Conservation (phyloP, 2,113 vertebrate genomes). For the Thalassarche chlororhynchos region DNA sequence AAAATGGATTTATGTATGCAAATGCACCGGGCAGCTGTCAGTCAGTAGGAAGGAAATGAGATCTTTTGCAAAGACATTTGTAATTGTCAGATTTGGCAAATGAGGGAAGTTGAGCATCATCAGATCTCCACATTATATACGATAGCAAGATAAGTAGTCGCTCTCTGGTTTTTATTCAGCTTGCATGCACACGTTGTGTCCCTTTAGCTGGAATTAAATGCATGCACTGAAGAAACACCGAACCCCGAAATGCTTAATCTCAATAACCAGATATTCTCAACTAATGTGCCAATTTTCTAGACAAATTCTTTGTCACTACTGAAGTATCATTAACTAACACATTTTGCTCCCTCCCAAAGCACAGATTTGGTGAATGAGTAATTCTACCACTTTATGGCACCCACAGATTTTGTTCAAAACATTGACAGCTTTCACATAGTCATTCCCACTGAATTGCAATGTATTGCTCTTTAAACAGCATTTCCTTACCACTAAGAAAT, state of each 20-base stretch:
- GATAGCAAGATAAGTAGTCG: neutral
- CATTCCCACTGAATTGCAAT: constrained; percentile 26
- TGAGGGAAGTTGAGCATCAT: neutral
- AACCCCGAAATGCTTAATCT: neutral
- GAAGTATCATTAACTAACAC: constrained; percentile 19
- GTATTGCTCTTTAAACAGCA: constrained; percentile 32
- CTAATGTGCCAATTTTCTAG: neutral
- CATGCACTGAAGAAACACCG: neutral
- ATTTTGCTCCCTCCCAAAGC: constrained; percentile 42
- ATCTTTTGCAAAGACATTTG: constrained; percentile 17
- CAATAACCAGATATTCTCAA: neutral
- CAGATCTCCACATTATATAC: neutral
- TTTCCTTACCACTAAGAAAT: constrained; percentile 8
- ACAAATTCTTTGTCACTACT: constrained; percentile 21
- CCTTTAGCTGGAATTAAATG: neutral
- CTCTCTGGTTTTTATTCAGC: neutral
- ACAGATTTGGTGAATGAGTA: constrained; percentile 54
- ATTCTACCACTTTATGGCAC: constrained; percentile 49
- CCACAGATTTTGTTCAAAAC: constrained; percentile 61
- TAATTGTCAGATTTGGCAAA: neutral
- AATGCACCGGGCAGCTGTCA: neutral
- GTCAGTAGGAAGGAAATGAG: neutral
- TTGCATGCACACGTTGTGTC: neutral
- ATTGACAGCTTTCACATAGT: constrained; percentile 64
- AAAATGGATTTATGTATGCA: neutral